Evolutionary conservation across 2,113 vertebrate species (phyloP).

Genomic region (Rhinolophus ferrumequinum): DNA sequence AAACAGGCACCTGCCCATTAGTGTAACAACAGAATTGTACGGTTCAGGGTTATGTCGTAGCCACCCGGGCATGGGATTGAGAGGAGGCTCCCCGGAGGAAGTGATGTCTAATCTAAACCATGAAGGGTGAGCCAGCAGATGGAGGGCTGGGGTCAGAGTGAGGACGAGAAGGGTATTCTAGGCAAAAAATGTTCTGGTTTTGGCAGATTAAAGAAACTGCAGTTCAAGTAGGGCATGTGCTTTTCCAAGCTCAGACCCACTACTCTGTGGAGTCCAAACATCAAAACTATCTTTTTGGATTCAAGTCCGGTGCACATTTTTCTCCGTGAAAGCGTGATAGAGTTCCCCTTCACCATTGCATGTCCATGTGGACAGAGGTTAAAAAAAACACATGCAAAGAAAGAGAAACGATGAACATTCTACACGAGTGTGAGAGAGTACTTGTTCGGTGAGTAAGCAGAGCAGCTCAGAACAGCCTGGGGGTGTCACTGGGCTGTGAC

Average conservation of each 20-base stretch:
- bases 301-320: too few species aligned
- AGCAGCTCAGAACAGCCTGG: neutral
- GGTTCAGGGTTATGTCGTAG: neutral
- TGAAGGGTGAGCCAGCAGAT: too few species aligned
- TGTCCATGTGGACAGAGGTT: neutral
- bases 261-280: neutral
- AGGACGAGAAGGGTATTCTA: neutral
- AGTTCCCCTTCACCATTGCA: neutral
- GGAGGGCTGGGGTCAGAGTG: neutral
- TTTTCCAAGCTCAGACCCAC: neutral
- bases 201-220: neutral
- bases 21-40: fast-evolving
- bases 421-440: neutral
- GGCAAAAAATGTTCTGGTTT: neutral
- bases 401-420: neutral
- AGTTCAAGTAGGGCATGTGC: neutral
- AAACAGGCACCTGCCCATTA: fast-evolving
- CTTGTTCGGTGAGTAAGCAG: neutral
- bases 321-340: neutral
- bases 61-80: fast-evolving
- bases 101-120: neutral
- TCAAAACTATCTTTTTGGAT: neutral
- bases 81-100: neutral
- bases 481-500: neutral
- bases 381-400: neutral